Conservation (phyloP, 2,113 vertebrate genomes). For the Semicossyphus pulcher region DNA sequence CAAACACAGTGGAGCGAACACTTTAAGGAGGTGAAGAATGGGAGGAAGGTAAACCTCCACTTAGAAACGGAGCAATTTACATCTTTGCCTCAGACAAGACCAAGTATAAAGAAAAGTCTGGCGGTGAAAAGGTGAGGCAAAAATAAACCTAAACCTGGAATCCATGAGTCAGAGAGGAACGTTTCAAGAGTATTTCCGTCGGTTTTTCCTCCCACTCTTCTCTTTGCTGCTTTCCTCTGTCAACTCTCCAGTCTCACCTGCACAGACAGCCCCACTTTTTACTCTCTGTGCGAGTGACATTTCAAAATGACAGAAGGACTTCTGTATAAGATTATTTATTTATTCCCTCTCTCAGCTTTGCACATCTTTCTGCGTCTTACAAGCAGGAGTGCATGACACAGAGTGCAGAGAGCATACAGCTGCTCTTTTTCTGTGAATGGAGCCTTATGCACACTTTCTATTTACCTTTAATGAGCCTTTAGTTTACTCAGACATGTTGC, state of each 20-base stretch:
- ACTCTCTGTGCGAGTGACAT: conserved; percentile 2
- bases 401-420: neutral
- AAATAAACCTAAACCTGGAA: conserved; percentile 6
- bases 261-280: neutral
- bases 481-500: neutral
- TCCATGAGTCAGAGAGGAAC: neutral
- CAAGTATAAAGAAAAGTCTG: neutral
- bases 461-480: conserved; percentile 1
- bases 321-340: conserved; percentile 1
- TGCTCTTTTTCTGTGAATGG: neutral
- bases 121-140: conserved; percentile 16
- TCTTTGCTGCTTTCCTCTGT: neutral
- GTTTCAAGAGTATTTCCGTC: neutral
- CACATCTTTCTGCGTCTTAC: neutral
- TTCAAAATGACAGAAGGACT: neutral
- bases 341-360: neutral
- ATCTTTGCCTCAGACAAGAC: neutral
- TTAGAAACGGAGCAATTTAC: conserved; percentile 12
- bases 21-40: neutral
- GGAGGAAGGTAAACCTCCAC: neutral
- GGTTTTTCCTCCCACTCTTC: neutral
- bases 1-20: conserved; percentile 1
- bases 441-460: neutral
- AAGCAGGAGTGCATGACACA: neutral
- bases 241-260: neutral